Evolutionary conservation across 2,113 vertebrate species (phyloP).

Genomic region (Macroglossus sobrinus): DNA sequence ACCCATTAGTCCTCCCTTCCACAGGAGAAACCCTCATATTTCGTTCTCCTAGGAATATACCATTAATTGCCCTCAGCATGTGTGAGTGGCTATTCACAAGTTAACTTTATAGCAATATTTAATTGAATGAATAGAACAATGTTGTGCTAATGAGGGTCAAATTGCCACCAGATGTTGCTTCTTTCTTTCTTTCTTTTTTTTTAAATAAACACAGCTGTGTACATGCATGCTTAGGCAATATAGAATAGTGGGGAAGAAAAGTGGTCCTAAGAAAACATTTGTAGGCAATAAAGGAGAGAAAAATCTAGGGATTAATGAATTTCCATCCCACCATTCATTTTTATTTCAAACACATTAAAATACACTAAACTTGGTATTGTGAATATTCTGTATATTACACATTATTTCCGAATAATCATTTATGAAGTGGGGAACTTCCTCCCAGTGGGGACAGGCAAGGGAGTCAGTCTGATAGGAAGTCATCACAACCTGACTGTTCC

Average conservation of each 20-base stretch:
- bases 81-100: conserved; percentile 64
- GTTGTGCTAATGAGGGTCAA: conserved; percentile 76
- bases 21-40: not conserved
- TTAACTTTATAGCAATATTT: conserved; percentile 70
- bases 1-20: conserved; percentile 23
- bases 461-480: not conserved
- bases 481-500: conserved; percentile 88
- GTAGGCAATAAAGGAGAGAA: conserved; percentile 50
- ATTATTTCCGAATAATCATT: not conserved
- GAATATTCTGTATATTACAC: not conserved
- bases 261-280: conserved; percentile 41
- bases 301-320: conserved; percentile 40
- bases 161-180: conserved; percentile 73
- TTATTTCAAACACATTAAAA: conserved; percentile 42
- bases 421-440: not conserved
- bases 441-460: not conserved
- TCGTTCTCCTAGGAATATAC: conserved; percentile 39
- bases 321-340: conserved; percentile 36
- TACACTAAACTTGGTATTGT: not conserved
- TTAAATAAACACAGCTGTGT: conserved; percentile 69
- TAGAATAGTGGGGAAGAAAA: conserved; percentile 18
- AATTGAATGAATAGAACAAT: conserved; percentile 68
- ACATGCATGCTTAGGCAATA: not conserved
- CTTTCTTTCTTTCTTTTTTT: not conserved
- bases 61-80: conserved; percentile 62